Percentiles rank a stretch among this genome's conserved stretches.
These are phyloP conservation scores for Kryphioiulus occultus DNA, from an alignment of 2,888 invertebrate species.

Conservation along the genomic window DNA sequence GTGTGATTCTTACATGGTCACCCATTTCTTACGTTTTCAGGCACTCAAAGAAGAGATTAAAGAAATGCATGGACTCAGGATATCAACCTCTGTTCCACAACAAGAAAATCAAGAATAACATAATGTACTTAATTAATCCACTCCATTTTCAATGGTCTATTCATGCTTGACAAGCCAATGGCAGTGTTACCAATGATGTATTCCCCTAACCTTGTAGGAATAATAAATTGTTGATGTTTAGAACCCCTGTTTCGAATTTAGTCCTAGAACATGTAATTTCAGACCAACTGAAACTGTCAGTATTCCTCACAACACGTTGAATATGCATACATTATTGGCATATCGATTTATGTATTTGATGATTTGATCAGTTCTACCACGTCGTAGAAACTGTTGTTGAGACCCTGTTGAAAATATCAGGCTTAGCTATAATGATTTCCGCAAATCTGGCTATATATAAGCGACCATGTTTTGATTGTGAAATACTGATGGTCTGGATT, in stretches of 20 bases:
- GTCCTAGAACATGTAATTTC: background rate
- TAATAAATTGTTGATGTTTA: background rate
- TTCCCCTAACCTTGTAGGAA: background rate
- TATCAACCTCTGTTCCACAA: slow-evolving; percentile 71
- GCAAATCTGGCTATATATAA: too few species aligned
- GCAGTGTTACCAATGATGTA: slow-evolving; percentile 9
- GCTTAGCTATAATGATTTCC: too few species aligned
- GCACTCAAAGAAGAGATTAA: slow-evolving; percentile 78
- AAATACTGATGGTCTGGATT: too few species aligned
- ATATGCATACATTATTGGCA: too few species aligned
- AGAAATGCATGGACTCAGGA: slow-evolving; percentile 82
- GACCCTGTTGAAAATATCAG: too few species aligned
- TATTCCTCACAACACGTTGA: too few species aligned
- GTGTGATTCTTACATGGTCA: too few species aligned
- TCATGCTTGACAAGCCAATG: background rate
- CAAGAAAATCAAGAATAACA: slow-evolving; percentile 48
- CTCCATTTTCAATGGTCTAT: background rate
- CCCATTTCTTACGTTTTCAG: slow-evolving; percentile 58
- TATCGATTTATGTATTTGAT: too few species aligned
- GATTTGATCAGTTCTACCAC: too few species aligned
- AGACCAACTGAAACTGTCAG: too few species aligned
- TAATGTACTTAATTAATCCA: background rate
- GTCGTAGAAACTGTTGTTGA: too few species aligned
- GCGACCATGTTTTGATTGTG: too few species aligned
- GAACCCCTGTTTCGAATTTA: background rate